Evolutionary conservation across 2,797 vertebrate species (phyloP).

Genomic region (Emydoidea blandingii): DNA sequence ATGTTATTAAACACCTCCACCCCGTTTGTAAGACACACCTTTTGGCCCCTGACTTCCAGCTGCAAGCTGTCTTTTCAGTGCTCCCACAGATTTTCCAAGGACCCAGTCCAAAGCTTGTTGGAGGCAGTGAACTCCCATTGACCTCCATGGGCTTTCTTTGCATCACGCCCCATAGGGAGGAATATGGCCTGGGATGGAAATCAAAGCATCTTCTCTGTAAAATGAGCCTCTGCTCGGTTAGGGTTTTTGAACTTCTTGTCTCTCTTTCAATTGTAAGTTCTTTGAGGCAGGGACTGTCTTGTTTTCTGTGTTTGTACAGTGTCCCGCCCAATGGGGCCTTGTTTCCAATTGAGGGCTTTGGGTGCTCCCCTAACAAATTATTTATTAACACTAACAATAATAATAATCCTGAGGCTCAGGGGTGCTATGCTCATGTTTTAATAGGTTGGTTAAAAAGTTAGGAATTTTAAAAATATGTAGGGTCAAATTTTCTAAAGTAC

Average conservation of each 20-base stretch:
- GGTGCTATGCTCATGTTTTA: neutral
- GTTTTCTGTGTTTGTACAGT: neutral
- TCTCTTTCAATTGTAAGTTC: neutral
- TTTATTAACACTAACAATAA: neutral
- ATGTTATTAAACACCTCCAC: neutral
- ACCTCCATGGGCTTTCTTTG: accelerated
- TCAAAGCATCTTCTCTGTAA: neutral
- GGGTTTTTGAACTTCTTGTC: neutral
- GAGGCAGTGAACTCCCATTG: neutral
- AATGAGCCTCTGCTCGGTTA: neutral
- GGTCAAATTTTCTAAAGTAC: neutral
- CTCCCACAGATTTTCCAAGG: neutral
- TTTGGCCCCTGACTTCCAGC: neutral
- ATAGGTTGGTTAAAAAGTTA: neutral
- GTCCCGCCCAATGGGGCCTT: neutral
- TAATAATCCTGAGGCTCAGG: neutral
- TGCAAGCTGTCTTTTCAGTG: neutral
- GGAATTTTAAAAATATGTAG: neutral
- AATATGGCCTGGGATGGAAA: neutral
- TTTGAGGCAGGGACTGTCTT: neutral
- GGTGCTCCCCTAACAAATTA: neutral
- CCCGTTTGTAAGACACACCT: neutral
- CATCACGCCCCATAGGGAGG: neutral
- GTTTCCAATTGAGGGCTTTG: neutral
- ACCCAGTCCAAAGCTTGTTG: neutral